Base-by-base conservation (phyloP, 2,888 invertebrate species). In the Fragum sueziense region DNA sequence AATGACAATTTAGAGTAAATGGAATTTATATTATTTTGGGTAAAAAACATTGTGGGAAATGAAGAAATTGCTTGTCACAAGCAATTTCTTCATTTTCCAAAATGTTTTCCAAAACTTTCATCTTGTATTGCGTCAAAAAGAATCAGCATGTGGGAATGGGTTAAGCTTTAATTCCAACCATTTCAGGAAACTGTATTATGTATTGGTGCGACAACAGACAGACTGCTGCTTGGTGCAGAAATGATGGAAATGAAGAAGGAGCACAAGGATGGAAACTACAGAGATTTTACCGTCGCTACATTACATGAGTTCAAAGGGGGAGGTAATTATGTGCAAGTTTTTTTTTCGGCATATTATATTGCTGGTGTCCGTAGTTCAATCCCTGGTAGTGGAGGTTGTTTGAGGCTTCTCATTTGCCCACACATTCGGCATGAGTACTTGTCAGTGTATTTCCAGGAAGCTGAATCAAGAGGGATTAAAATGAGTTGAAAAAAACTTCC, bases 241-340 rank as follows among this genome's bases (percentile, higher is more conserved):
- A 84, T 91, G 85, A 89, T 91, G 88, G 90, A 90, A 51, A 74
- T 93, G 57, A 90, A 89, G 85, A 93, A 93, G 79, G 72, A 61
- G 14, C 88, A 91, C 80, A 86, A 79, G 22, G 91, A 92, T 81
- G 91, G 91, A 1, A 87, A 88, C 70, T 86, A 90, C 51, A 84
- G 90, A 20, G 92, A 92, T 70, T 87, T 93, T 73, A 84, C 87
- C 14, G 75, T 90, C n/a, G 81, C 78, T 4, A 91, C 92, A 76
- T 75, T 91, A 4, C 76, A 83, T 2, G 87, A 90, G 74, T 93
- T 91, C 82, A 70, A 87, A 57, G 88, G 90, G 51, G 87, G 90
- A 80, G 91, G 92, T 93, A 77, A 31, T 69, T 59, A n/a, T 11
- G n/a, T n/a, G n/a, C n/a, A n/a, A n/a, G n/a, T n/a, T n/a, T n/a